phyloP scores from a whole-genome alignment of 2,113 vertebrate genomes.

The Arenaria interpres region DNA sequence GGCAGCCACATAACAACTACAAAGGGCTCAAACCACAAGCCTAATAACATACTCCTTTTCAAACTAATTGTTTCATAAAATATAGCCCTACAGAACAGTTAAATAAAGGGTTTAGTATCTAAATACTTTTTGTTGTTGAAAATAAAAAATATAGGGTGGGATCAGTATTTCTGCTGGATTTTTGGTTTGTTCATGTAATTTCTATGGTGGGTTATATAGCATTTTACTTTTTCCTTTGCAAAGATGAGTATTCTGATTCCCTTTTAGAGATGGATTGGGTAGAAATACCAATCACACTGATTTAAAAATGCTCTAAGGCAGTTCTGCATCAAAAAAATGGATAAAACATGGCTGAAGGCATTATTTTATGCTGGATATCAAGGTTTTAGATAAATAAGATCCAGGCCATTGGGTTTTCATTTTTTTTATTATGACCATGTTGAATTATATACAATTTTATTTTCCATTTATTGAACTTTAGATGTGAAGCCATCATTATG shows the following conservation, averaged over 20 bases:
- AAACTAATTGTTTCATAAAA: not conserved
- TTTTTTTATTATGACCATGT: not conserved
- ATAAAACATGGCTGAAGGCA: not conserved
- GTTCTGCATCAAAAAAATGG: not conserved
- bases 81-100: not conserved
- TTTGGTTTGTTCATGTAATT: not conserved
- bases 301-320: not conserved
- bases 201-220: not conserved
- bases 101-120: not conserved
- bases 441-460: not conserved
- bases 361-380: not conserved
- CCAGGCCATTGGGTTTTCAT: not conserved
- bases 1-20: not conserved
- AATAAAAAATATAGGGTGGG: not conserved
- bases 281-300: not conserved
- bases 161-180: not conserved
- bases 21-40: accelerated
- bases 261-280: not conserved
- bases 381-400: not conserved
- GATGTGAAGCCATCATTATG: not conserved
- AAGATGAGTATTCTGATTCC: not conserved
- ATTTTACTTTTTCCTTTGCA: not conserved
- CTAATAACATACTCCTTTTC: not conserved
- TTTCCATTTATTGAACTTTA: not conserved
- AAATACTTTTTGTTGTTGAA: not conserved